Percentiles rank a stretch among this genome's conserved stretches.
phyloP scores from a whole-genome alignment of 2,797 vertebrate genomes.

The Parotocinclus haroldoi region DNA sequence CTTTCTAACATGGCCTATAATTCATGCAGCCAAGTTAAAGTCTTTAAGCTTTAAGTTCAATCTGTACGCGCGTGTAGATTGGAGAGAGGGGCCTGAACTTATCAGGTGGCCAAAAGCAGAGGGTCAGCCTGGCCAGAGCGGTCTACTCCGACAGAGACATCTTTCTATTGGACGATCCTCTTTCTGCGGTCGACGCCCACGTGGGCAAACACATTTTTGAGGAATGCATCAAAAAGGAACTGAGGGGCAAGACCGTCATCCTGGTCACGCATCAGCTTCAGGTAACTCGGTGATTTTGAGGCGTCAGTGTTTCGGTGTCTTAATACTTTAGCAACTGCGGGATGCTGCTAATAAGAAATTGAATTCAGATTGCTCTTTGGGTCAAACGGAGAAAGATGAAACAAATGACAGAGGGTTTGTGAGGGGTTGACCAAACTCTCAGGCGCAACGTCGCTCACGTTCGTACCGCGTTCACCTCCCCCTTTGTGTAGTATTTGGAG shows the following conservation, averaged over 20 bases:
- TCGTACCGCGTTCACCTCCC: background rate
- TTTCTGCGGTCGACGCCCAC: conserved; percentile 75
- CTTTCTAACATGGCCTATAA: too few relatives aligned
- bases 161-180: conserved; percentile 75
- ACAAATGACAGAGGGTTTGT: too few relatives aligned
- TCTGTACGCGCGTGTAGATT: conserved; percentile 64
- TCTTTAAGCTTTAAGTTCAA: too few relatives aligned
- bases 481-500: conserved; percentile 73
- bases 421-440: background rate
- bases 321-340: too few relatives aligned
- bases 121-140: conserved; percentile 72
- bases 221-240: conserved; percentile 69
- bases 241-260: conserved; percentile 69
- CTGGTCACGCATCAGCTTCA: conserved; percentile 78
- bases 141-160: conserved; percentile 74
- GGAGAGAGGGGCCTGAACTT: conserved; percentile 76
- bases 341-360: background rate
- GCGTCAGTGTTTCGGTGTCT: too few relatives aligned
- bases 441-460: background rate
- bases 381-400: too few relatives aligned
- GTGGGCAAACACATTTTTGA: conserved; percentile 79
- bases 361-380: too few relatives aligned
- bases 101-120: conserved; percentile 80
- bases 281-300: conserved; percentile 59
- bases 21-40: too few relatives aligned